Base-by-base conservation (phyloP, 2,113 vertebrate species). In the Struthidea cinerea region DNA sequence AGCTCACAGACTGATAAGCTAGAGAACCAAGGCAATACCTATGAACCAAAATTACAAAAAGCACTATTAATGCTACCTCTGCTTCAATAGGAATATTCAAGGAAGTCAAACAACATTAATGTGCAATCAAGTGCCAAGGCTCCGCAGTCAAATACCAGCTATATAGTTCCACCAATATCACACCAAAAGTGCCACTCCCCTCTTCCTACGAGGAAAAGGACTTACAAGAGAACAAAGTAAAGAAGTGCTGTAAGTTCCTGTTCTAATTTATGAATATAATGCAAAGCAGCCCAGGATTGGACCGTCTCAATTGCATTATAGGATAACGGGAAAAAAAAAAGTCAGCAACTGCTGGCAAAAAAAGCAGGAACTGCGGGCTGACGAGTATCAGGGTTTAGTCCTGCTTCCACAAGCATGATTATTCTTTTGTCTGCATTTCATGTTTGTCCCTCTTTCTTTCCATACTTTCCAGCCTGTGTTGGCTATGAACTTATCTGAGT, bases 251-350 rank as follows among this genome's bases (percentile, higher is more conserved):
- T 13, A 87, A 61, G 4, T 39, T 74, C 27, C 47, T 67, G 32
- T 42, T 37, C 16, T 19, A 67, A 16, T 59, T 61, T 39, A 82
- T 16, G 5, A 67, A 46, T 12, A 59, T 2, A 57, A 32, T 39
- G 63, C 37, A 78, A 63, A 87, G 18, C 47, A 89, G 13, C 5
- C 55, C n/a, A 73, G 14, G 33, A 63, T 4, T 39, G 49, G 50
- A 56, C 15, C 0, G 0, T 28, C 46, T 41, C 57, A 84, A 16
- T 33, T 22, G 21, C 27, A 59, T 26, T 39, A 33, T 0, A 70
- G 26, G 5, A 13, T 27, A 82, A 75, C 12, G 41, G 9, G 24
- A 76, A 61, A 13, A 70, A 70, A 65, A 90, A 52, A 35, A 35
- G 22, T 23, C 50, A 84, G 30, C 33, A 81, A 65, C 22, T 22